phyloP scores from a whole-genome alignment of 2,888 invertebrate genomes.

The Ferdinandea cuprea region DNA sequence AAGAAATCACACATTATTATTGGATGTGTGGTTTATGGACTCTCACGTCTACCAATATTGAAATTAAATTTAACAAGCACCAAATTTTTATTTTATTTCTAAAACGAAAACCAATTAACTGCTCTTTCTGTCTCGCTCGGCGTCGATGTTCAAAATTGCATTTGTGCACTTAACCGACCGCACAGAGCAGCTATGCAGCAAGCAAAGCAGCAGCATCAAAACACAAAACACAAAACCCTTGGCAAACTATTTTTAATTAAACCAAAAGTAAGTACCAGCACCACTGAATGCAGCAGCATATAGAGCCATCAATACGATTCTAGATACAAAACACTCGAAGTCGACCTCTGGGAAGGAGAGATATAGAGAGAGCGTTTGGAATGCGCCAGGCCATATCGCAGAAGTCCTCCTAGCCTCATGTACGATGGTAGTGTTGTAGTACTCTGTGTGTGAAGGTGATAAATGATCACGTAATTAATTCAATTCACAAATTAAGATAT shows the following conservation, averaged over 20 bases:
- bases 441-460: constrained; percentile 63
- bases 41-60: neutral
- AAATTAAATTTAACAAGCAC: constrained; percentile 38
- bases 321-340: constrained; percentile 23
- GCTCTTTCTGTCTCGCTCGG: constrained; percentile 4
- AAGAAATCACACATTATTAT: neutral
- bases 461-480: constrained; percentile 72
- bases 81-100: constrained; percentile 34
- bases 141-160: constrained; percentile 52
- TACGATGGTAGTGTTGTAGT: neutral
- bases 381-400: constrained; percentile 32
- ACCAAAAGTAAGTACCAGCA: constrained; percentile 54
- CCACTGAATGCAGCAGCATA: constrained; percentile 3
- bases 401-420: constrained; percentile 25
- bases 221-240: constrained; percentile 55
- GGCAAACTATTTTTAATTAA: constrained; percentile 74
- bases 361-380: constrained; percentile 36
- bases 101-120: constrained; percentile 64
- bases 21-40: no score
- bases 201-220: constrained; percentile 24
- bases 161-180: constrained; percentile 56
- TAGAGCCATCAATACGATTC: constrained; percentile 48
- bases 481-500: constrained; percentile 70
- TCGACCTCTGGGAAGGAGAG: constrained; percentile 14
- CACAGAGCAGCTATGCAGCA: constrained; percentile 25